A percentile compares a stretch with the other conserved stretches of the same genome.
Conservation (phyloP, 30 jellyfish, hydroid and myxozoan genomes). For the Hydractinia symbiolongicarpus region DNA sequence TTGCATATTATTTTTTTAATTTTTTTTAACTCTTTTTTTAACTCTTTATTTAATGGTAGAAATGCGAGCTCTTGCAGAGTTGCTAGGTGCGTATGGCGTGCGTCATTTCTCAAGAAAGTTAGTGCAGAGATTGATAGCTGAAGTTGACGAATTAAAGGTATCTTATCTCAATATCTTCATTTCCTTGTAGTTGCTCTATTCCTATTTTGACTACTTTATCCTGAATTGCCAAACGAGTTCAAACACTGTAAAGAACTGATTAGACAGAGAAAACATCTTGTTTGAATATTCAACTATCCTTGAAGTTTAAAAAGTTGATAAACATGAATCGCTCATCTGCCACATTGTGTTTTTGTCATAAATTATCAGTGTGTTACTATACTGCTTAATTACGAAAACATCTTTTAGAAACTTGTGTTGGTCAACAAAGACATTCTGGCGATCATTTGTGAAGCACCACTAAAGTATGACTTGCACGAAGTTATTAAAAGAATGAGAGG, state of each 20-base stretch:
- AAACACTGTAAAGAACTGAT: no score
- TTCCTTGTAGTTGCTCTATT: no score
- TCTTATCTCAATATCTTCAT: neutral
- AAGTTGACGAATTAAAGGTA: constrained; percentile 82
- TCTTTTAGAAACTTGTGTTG: constrained; percentile 54
- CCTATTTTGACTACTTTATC: no score
- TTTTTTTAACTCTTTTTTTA: neutral
- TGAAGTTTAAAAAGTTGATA: no score
- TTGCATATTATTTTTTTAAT: neutral
- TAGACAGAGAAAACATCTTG: no score
- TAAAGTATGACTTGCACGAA: constrained; percentile 39
- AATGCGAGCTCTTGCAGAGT: constrained; percentile 86
- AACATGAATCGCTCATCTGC: no score
- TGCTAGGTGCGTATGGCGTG: constrained; percentile 97
- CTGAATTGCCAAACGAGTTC: no score
- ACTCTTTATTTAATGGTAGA: constrained; percentile 35
- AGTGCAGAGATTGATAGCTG: constrained; percentile 65
- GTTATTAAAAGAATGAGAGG: constrained; percentile 53
- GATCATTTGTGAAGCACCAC: constrained; percentile 48
- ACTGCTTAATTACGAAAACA: no score
- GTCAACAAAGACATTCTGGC: constrained; percentile 68
- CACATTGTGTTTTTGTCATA: no score
- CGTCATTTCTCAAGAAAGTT: constrained; percentile 74
- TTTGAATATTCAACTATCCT: no score
- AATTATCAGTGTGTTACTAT: no score